Conservation (phyloP, 2,113 vertebrate genomes). For the Poicephalus gulielmi region DNA sequence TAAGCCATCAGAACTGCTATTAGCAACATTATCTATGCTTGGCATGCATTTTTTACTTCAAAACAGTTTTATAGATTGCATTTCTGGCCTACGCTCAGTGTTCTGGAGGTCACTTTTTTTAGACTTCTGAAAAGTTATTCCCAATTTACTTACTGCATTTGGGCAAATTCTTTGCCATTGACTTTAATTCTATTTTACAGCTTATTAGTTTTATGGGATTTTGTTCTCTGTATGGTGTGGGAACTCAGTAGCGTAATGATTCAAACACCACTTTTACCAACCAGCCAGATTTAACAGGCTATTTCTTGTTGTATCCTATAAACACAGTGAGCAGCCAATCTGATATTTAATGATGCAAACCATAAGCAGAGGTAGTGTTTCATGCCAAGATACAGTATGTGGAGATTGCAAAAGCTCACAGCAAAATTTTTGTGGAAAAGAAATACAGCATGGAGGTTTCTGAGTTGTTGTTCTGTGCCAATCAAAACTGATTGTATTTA, state of each 20-base stretch:
- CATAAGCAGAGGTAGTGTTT: slow-evolving; percentile 41
- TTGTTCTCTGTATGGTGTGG: slow-evolving; percentile 1
- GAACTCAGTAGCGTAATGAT: slow-evolving; percentile 41
- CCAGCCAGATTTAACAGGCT: slow-evolving; percentile 63
- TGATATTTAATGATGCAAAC: slow-evolving; percentile 66
- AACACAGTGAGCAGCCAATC: slow-evolving; percentile 62
- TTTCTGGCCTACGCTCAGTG: background rate
- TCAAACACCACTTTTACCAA: slow-evolving; percentile 49
- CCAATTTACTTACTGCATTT: background rate
- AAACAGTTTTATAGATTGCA: background rate
- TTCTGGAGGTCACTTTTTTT: background rate
- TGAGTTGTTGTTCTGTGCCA: background rate
- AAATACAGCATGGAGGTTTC: background rate
- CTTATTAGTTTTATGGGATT: slow-evolving; percentile 29
- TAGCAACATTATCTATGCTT: slow-evolving; percentile 9
- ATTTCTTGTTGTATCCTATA: slow-evolving; percentile 64
- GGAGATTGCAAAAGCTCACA: slow-evolving; percentile 49
- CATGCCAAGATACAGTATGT: slow-evolving; percentile 37
- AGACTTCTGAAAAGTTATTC: background rate
- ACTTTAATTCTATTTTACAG: slow-evolving; percentile 19
- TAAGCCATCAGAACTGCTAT: slow-evolving; percentile 25
- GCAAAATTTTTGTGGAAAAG: slow-evolving; percentile 27
- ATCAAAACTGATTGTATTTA: background rate
- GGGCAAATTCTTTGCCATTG: background rate
- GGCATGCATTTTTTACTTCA: slow-evolving; percentile 2